Evolutionary conservation across 2,797 vertebrate genomes (phyloP).

Genomic region (Chloroceryle amazona): DNA sequence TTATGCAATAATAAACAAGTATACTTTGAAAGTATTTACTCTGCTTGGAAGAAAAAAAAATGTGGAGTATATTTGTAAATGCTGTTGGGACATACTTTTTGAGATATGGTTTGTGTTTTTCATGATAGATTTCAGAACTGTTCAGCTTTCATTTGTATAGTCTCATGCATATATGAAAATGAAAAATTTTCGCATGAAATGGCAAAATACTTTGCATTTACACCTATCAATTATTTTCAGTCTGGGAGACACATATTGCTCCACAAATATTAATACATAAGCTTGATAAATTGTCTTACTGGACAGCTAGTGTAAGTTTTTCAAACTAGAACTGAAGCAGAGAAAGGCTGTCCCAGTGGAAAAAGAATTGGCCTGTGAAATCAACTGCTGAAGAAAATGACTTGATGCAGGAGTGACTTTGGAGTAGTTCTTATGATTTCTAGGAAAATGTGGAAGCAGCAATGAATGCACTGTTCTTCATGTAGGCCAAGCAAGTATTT

Average conservation of each 20-base stretch:
- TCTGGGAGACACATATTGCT: background rate
- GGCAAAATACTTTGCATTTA: background rate
- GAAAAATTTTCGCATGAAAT: background rate
- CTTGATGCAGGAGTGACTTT: background rate
- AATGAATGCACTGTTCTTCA: background rate
- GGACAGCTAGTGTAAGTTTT: background rate
- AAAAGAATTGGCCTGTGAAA: background rate
- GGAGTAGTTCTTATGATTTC: background rate
- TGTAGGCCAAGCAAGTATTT: background rate
- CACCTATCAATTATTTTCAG: background rate
- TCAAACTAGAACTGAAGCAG: background rate
- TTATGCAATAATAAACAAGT: background rate
- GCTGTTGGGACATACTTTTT: background rate
- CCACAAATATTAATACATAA: background rate
- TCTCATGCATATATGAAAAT: background rate
- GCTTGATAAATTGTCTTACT: background rate
- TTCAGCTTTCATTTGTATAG: background rate
- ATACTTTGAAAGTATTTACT: background rate
- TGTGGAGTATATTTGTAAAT: background rate
- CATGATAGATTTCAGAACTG: background rate
- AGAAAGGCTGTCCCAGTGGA: background rate
- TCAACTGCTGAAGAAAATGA: background rate
- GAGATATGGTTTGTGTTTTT: background rate
- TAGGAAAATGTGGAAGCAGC: background rate
- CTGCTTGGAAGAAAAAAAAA: background rate